Evolutionary conservation across 2,113 vertebrate species (phyloP), one percentile per base, ranked within the genome.

Genomic region (Odontesthes bonariensis): DNA sequence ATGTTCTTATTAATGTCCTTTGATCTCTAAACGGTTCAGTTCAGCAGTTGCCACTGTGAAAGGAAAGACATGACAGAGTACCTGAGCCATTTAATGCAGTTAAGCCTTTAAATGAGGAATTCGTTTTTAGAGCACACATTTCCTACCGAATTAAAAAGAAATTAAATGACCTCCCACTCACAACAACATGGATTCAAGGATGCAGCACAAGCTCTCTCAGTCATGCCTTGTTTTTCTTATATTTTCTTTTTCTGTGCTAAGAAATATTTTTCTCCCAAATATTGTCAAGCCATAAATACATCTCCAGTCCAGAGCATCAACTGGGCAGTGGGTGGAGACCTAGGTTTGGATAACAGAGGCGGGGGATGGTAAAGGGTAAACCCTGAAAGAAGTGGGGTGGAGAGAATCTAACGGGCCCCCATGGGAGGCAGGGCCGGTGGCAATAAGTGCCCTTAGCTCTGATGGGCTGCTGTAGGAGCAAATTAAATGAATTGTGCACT

Each of bases 381-480:
- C 17, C 31, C 22, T 75, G 65, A 59, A 46, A 14, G 16, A 22
- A 49, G 13, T 42, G 55, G 58, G 38, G 13, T 27, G 5, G 70
- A 67, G 44, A 22, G 33, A 31, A 65, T 10, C 33, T 69, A 70
- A 71, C 65, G 71, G 77, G 59, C 49, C 73, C 87, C 84, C 81
- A 0, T 38, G 86, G 80, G 82, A 86, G 8, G 57, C 6, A 3
- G 19, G 12, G 49, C 66, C 69, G 56, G 62, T 56, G 16, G 17
- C 3, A 73, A 72, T 87, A 90, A 91, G 88, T 92, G 79, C 75
- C 75, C 78, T 85, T 59, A 62, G 80, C 67, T 77, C 81, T 86
- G 79, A 60, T 62, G 82, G 75, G 69, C 52, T n/a, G 0, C 33
- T 49, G 35, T 10, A 61, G 47, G 62, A 82, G 65, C 11, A 63